These are phyloP conservation scores for Phrynocephalus forsythii DNA, from an alignment of 2,797 vertebrate species.

Conservation along the genomic window DNA sequence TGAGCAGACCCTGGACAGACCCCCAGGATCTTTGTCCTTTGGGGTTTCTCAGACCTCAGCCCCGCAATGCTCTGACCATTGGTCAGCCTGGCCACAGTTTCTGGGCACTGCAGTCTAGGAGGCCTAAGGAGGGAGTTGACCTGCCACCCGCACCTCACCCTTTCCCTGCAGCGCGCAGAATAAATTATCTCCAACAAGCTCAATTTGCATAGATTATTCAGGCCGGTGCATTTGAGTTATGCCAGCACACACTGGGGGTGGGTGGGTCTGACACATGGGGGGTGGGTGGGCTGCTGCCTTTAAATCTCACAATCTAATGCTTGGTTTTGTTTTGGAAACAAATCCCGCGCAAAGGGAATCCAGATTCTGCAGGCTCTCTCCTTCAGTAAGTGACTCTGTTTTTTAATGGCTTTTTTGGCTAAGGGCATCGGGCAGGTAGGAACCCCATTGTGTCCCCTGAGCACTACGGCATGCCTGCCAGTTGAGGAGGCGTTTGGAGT, in stretches of 20 bases:
- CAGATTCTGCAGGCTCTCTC: neutral
- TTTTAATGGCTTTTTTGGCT: no score
- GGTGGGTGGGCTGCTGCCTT: no score
- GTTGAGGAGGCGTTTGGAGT: neutral
- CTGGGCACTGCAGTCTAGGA: no score
- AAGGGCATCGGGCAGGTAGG: no score
- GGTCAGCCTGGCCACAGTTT: no score
- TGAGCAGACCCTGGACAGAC: neutral
- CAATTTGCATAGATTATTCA: neutral
- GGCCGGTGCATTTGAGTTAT: neutral
- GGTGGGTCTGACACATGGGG: no score
- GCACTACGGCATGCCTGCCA: neutral
- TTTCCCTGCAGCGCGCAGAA: neutral
- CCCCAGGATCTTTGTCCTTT: neutral
- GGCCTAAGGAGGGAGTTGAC: no score
- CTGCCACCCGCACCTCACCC: neutral
- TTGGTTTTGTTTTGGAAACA: no score
- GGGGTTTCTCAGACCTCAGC: neutral
- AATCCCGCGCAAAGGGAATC: neutral
- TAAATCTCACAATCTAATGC: no score
- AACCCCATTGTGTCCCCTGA: neutral
- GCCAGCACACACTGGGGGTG: neutral
- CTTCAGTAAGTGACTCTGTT: neutral
- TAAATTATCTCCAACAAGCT: neutral
- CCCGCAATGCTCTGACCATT: no score